Conservation (phyloP, 2,797 vertebrate genomes). For the Pangasius djambal region DNA sequence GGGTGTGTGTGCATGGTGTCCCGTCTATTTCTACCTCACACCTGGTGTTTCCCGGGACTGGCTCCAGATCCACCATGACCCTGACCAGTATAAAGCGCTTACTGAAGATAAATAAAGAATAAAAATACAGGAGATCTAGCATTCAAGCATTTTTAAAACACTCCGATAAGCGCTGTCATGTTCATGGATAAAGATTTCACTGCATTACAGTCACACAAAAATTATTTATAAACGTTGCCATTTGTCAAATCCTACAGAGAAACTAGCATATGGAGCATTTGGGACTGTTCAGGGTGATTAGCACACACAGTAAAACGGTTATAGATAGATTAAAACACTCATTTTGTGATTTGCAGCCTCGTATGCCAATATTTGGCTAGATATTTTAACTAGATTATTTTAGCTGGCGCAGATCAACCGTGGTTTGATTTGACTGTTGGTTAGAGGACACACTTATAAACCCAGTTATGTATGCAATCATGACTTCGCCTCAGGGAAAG, state of each 20-base stretch:
- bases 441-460: constrained; percentile 41
- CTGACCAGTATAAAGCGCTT: neutral
- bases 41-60: neutral
- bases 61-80: neutral
- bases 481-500: constrained; percentile 44
- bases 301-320: neutral
- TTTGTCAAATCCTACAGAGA: neutral
- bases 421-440: constrained; percentile 37
- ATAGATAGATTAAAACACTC: neutral
- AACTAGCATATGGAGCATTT: neutral
- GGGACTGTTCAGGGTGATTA: neutral
- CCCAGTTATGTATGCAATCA: constrained; percentile 40
- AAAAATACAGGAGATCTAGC: neutral
- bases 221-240: neutral
- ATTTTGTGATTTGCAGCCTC: neutral
- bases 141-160: neutral
- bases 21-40: neutral
- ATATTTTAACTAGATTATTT: constrained; percentile 9
- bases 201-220: neutral
- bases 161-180: neutral
- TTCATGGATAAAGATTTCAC: neutral
- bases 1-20: neutral
- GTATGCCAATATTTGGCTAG: neutral
- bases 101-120: neutral
- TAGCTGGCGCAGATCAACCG: constrained; percentile 14